phyloP scores from a whole-genome alignment of 2,113 vertebrate genomes.

The Monopterus albus region DNA sequence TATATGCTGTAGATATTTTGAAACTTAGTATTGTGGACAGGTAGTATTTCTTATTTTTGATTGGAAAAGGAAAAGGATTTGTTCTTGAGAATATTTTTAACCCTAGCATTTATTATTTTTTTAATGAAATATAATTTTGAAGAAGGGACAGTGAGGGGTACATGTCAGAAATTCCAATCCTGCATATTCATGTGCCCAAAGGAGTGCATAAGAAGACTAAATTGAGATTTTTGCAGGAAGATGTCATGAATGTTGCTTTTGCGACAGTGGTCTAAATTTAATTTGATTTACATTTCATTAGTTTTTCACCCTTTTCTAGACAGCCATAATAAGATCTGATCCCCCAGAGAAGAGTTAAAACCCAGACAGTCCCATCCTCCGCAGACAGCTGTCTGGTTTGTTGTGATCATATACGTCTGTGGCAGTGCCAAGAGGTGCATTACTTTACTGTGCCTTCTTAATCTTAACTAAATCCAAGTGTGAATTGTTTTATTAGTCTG shows the following conservation, averaged over 20 bases:
- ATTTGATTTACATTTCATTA: not conserved
- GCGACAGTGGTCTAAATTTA: not conserved
- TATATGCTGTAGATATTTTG: no score
- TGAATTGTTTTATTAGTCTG: no score
- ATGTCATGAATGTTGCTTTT: not conserved
- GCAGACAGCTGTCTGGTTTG: not conserved
- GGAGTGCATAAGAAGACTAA: not conserved
- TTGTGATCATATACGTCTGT: not conserved
- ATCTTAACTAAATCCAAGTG: not conserved
- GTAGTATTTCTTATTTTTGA: no score
- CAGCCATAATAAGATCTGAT: not conserved
- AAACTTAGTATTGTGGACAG: no score
- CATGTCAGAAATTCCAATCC: no score
- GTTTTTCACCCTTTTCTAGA: not conserved
- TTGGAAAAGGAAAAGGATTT: no score
- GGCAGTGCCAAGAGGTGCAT: not conserved
- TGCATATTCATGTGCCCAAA: no score
- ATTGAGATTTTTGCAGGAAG: not conserved
- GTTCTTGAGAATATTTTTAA: no score
- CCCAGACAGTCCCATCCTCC: not conserved
- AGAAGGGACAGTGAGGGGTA: no score
- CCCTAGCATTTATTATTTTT: no score
- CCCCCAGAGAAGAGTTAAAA: not conserved
- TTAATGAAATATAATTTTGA: no score
- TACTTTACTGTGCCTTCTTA: not conserved